phyloP scores from a whole-genome alignment of 2,113 vertebrate genomes.

The Ursus arctos region DNA sequence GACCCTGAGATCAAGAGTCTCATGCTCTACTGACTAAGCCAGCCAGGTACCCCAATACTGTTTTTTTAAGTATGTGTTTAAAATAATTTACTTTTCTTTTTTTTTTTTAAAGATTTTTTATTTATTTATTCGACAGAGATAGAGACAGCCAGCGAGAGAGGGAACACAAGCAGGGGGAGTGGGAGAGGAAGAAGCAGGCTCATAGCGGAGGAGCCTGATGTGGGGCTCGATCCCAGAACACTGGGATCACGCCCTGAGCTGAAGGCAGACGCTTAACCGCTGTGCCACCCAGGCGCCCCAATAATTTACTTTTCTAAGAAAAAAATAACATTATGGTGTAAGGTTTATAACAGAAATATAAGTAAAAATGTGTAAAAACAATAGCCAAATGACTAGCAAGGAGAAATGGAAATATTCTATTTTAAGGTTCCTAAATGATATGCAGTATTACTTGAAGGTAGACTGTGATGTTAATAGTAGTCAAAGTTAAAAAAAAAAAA shows the following conservation, averaged over 20 bases:
- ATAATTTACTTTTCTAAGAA: not conserved
- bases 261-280: no score
- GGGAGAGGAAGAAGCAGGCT: no score
- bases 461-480: not conserved
- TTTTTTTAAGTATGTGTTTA: not conserved
- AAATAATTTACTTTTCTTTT: not conserved
- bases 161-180: no score
- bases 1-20: not conserved
- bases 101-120: no score
- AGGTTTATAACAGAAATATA: not conserved
- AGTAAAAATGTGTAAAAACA: slow-evolving; percentile 18
- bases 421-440: not conserved
- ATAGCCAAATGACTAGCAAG: not conserved
- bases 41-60: not conserved
- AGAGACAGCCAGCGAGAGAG: no score
- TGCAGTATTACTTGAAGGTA: not conserved
- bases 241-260: no score
- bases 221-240: no score
- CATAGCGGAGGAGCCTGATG: no score
- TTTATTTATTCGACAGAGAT: no score
- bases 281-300: not conserved
- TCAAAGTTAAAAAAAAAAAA: not conserved
- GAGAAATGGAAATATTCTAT: not conserved
- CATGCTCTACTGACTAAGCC: not conserved
- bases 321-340: not conserved